Conservation (phyloP, 64 coral and sea anemone species). For the Orbicella faveolata region DNA sequence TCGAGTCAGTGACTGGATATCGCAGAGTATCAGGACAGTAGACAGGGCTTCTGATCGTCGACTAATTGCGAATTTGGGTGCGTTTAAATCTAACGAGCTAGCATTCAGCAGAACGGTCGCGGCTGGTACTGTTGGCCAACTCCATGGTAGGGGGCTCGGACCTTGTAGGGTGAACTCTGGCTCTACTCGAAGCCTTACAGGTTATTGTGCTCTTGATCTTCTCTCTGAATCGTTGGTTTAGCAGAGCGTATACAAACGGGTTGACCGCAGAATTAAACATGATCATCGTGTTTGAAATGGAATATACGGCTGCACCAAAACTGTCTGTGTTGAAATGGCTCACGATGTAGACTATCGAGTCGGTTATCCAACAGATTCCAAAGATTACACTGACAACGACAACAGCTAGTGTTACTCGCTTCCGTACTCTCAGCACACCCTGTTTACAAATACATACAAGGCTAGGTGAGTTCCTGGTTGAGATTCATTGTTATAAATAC, state of each 20-base stretch:
- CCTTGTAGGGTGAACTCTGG: not conserved
- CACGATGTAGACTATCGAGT: constrained; percentile 1
- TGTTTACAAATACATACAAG: not conserved
- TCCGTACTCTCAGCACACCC: not conserved
- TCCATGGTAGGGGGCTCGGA: not conserved
- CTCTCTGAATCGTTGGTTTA: not conserved
- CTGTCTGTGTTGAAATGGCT: not conserved
- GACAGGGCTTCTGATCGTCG: too few species aligned
- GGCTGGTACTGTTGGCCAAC: not conserved
- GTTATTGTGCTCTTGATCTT: not conserved
- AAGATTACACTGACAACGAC: constrained; percentile 2
- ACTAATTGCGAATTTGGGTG: too few species aligned
- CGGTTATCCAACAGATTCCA: constrained; percentile 1
- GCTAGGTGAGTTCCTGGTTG: not conserved
- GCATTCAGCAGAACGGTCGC: not conserved
- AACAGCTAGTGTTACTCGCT: not conserved
- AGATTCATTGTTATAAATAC: not conserved
- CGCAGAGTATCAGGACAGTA: too few species aligned
- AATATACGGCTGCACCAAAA: not conserved
- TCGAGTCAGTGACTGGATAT: too few species aligned
- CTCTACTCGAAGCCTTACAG: not conserved
- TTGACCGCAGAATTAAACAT: not conserved
- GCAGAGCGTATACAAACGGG: not conserved
- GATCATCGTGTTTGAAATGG: not conserved
- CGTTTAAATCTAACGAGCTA: not conserved